Base-by-base conservation (phyloP, 2,888 invertebrate species). In the Melanchra persicariae region DNA sequence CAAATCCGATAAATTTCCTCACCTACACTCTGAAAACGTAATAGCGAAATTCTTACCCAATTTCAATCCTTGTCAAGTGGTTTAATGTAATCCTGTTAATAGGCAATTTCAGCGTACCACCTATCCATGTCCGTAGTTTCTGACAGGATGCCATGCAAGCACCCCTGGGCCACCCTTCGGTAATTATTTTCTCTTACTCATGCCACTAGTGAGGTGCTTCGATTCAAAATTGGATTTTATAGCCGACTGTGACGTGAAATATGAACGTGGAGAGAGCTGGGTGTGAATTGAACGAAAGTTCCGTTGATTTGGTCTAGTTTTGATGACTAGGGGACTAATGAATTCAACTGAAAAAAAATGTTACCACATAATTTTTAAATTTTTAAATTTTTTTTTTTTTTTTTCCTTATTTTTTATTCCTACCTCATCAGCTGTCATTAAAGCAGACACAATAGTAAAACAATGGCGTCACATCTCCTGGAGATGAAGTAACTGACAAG, bases 91-190 rank as follows among this genome's bases (percentile, higher is more conserved):
- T 88, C 83, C 83, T 73, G 79, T 88, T 88, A 88, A 87, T 87
- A 87, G 86, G 84, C 88, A 88, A 88, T 88, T 88, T 87, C 85
- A 88, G 76, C 85, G 81, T 83, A 72, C 80, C 83, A 87, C 81
- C 85, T 87, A 87, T 85, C 77, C 83, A 69, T 82, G 82, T 85
- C 74, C 74, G 80, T 83, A 85, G 79, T 81, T 79, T 81, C 79
- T 87, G 87, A 81, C 87, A 85, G 87, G 81, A 86, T 81, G 81
- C 80, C 82, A 81, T 79, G 82, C 81, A 82, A 73, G 78, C 81
- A 81, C 87, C 83, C 87, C 71, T 61, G 85, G 87, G 89, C 87
- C 82, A 79, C 81, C 84, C 85, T 84, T 79, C 64, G 52, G 82
- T 86, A 89, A 89, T 87, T 88, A 87, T 89, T 87, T 87, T 87